Evolutionary conservation across 2,888 invertebrate genomes (phyloP), one percentile per base, ranked within the genome.

Genomic region (Plutella xylostella): DNA sequence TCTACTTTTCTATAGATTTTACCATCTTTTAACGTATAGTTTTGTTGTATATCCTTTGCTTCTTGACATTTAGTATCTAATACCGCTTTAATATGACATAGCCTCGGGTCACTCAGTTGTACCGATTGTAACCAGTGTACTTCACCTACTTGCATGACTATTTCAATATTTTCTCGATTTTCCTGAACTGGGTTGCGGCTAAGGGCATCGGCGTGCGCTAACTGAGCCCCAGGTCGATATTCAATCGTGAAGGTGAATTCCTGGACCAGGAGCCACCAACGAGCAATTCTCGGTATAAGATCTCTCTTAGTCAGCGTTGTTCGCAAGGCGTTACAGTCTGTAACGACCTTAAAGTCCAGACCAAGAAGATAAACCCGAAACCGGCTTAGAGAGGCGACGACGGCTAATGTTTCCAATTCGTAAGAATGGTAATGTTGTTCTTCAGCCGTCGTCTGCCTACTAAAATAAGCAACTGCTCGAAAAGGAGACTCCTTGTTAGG

Each of bases 361-460:
- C 41, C 30, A 11, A 28, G 12, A 11, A 41, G 19, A 30, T 41
- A 28, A 6, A 19, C 4, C 12, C 28, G 28, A 18, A 28, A 41
- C 11, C 15, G 11, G 18, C 4, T 17, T 11, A 41, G 30, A 3
- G 28, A 28, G 7, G 3, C 15, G 7, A 42, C 35, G 52, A 56
- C 51, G 0, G 57, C 57, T 28, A 59, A 39, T 0, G 60, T 58
- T 45, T 61, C 30, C 9, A 63, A 45, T 38, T 64, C 60, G 2
- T 67, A 70, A 55, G 50, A 69, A 59, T 57, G 58, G 42, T 58
- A 65, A 2, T 50, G 37, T 4, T 48, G 46, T 43, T 59, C 62
- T 5, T 50, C 51, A 2, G n/a, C 12, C 7, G 53, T 48, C 0
- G 55, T 56, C 20, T 56, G 42, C 2, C 56, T 43, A 28, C 58